These are phyloP conservation scores for Lepeophtheirus nordmannii DNA, from an alignment of 2,888 invertebrate species.

Conservation along the genomic window DNA sequence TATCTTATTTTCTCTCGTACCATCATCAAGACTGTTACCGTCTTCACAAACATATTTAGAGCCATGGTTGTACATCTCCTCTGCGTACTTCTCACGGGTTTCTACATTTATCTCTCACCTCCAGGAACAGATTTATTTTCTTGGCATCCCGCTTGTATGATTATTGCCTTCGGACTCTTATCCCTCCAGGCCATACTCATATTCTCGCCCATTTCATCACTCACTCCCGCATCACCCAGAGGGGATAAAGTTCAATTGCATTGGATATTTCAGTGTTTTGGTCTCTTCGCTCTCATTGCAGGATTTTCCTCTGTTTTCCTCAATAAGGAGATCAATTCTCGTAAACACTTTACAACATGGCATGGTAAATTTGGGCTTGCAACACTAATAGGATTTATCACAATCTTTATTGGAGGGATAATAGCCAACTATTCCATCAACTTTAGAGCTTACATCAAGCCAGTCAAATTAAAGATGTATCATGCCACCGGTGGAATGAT, in stretches of 20 bases:
- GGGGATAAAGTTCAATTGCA: constrained; percentile 17
- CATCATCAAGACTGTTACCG: neutral
- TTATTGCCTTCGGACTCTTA: constrained; percentile 4
- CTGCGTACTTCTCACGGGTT: constrained; percentile 7
- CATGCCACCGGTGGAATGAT: constrained; percentile 21
- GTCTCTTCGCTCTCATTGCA: neutral
- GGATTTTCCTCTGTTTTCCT: constrained; percentile 6
- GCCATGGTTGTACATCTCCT: constrained; percentile 22
- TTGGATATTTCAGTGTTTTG: constrained; percentile 16
- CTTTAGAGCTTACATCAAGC: constrained; percentile 14
- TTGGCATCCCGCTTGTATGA: constrained; percentile 21
- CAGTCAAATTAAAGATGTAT: constrained; percentile 22
- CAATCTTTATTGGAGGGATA: neutral
- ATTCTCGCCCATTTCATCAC: constrained; percentile 13
- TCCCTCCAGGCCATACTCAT: constrained; percentile 13
- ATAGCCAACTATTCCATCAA: constrained; percentile 8
- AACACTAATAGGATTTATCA: neutral
- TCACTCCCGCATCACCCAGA: neutral
- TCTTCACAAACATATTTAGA: neutral
- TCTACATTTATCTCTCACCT: neutral
- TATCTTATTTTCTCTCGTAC: no score
- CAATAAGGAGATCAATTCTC: constrained; percentile 1
- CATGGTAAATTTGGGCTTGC: constrained; percentile 20
- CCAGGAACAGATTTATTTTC: constrained; percentile 22
- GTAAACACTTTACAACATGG: constrained; percentile 22